Evolutionary conservation across 2,888 invertebrate genomes (phyloP).

Genomic region (Phyto melanocephala): DNA sequence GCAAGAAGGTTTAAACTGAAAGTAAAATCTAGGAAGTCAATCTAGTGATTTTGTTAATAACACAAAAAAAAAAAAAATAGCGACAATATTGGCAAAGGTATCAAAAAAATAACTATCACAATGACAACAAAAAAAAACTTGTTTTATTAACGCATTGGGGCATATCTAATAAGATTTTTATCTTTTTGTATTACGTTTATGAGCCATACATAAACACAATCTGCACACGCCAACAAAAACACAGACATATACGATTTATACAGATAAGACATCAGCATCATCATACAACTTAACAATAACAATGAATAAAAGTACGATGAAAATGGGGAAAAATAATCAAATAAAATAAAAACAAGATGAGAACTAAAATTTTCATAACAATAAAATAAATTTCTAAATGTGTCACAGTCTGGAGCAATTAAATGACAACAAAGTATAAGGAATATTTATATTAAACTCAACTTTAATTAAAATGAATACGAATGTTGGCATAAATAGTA

Average conservation of each 20-base stretch:
- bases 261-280: neutral
- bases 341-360: neutral
- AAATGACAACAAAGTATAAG: neutral
- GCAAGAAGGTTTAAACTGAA: neutral
- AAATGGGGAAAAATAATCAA: neutral
- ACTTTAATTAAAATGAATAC: too few species aligned
- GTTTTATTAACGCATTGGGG: slow-evolving; percentile 19
- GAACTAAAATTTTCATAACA: too few species aligned
- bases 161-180: slow-evolving; percentile 32
- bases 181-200: slow-evolving; percentile 15
- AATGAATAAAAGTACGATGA: neutral
- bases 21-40: neutral
- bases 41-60: neutral
- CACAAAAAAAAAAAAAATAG: neutral
- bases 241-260: neutral
- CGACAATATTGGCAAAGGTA: neutral
- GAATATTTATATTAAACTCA: too few species aligned
- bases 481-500: too few species aligned
- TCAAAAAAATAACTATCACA: neutral
- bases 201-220: neutral
- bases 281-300: neutral
- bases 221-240: neutral
- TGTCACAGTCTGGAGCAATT: neutral
- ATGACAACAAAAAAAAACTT: neutral
- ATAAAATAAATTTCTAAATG: neutral